These are phyloP conservation scores for Salpingus planirostris DNA, from an alignment of 2,888 invertebrate species.

Conservation along the genomic window DNA sequence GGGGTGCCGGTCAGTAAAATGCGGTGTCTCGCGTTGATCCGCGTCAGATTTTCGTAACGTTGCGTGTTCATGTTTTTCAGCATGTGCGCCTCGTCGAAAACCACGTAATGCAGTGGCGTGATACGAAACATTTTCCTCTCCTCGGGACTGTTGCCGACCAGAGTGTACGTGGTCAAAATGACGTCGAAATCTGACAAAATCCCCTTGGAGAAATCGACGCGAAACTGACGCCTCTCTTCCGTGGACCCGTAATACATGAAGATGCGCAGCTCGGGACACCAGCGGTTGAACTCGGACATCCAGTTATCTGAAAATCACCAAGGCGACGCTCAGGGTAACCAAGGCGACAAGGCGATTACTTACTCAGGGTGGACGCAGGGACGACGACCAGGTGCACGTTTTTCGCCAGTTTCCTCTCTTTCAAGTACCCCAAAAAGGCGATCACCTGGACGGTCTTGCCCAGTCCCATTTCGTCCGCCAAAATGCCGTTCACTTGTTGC, in stretches of 20 bases:
- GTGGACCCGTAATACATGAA: conserved; percentile 82
- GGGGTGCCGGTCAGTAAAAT: conserved; percentile 92
- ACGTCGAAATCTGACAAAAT: conserved; percentile 70
- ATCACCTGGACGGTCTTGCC: conserved; percentile 94
- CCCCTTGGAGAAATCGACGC: conserved; percentile 65
- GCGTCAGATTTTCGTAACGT: conserved; percentile 79
- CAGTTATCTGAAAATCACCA: conserved; percentile 59
- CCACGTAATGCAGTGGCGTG: conserved; percentile 80
- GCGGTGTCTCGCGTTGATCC: conserved; percentile 74
- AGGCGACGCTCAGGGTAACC: no score
- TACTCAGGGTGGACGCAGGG: conserved; percentile 91
- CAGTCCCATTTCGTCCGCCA: conserved; percentile 96
- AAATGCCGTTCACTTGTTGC: conserved; percentile 84
- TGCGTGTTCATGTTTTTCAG: conserved; percentile 94
- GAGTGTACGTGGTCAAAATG: conserved; percentile 80
- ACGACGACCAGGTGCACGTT: conserved; percentile 90
- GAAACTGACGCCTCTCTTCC: conserved; percentile 70
- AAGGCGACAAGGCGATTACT: conserved; percentile 13
- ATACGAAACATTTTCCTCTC: conserved; percentile 87
- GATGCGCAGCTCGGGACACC: conserved; percentile 74
- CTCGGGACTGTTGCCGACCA: conserved; percentile 79
- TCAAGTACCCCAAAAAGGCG: conserved; percentile 80
- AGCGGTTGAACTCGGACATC: conserved; percentile 65
- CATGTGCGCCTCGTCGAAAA: conserved; percentile 98
- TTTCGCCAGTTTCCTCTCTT: conserved; percentile 62